Evolutionary conservation across 2,888 invertebrate species (phyloP).

Genomic region (Malacosoma neustria): DNA sequence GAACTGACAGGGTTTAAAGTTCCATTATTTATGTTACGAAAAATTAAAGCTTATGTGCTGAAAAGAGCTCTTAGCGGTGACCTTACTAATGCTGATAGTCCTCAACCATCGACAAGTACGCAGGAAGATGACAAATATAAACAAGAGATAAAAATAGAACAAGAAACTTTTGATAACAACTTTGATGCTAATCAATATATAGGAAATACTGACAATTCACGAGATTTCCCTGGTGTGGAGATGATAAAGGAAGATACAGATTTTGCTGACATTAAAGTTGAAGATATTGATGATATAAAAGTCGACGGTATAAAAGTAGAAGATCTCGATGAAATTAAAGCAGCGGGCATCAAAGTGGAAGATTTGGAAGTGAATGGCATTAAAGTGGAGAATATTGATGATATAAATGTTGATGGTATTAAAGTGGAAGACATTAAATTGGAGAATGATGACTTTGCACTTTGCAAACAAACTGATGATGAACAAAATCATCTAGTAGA

Average conservation of each 20-base stretch:
- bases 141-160: conserved; percentile 57
- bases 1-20: conserved; percentile 85
- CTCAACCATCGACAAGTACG: conserved; percentile 48
- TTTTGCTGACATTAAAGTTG: conserved; percentile 63
- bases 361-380: conserved; percentile 50
- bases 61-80: conserved; percentile 48
- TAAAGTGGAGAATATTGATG: conserved; percentile 57
- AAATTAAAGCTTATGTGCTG: conserved; percentile 80
- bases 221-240: conserved; percentile 52
- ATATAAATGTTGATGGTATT: conserved; percentile 48
- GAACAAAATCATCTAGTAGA: conserved; percentile 56
- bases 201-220: conserved; percentile 42
- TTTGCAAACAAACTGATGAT: conserved; percentile 53
- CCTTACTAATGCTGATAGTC: conserved; percentile 45
- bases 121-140: conserved; percentile 47
- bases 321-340: conserved; percentile 56
- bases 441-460: conserved; percentile 52
- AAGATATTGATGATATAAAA: conserved; percentile 64
- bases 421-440: conserved; percentile 64
- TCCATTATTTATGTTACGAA: conserved; percentile 82
- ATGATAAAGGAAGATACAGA: conserved; percentile 56
- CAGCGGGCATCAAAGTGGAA: conserved; percentile 57
- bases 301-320: conserved; percentile 59
- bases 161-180: conserved; percentile 48
- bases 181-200: conserved; percentile 58